Evolutionary conservation across 2,113 vertebrate species (phyloP), one percentile per base, ranked within the genome.

Genomic region (Cebus imitator): DNA sequence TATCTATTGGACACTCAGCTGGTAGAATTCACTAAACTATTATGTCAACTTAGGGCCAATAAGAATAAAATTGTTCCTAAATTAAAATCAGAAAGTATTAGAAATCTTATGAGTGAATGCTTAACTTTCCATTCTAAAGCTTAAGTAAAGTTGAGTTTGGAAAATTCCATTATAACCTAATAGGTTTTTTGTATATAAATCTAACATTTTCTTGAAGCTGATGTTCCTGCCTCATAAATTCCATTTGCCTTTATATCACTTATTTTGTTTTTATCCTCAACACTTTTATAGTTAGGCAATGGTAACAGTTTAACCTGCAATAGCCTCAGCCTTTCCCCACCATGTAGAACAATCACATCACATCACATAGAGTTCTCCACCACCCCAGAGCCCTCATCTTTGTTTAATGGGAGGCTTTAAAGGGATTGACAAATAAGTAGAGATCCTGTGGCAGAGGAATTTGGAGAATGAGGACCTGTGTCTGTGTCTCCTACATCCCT

Each of bases 71-170:
- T 16, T 95, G 12, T 87, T 94, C 30, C 30, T 80, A 94, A 55
- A 37, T 95, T 96, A 85, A 55, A 97, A 92, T 58, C n/a, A 79
- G 18, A 78, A 93, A 48, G 14, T 55, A 61, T 50, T 92, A 70
- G 84, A 76, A 66, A 75, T 14, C 27, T 50, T 40, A 91, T 91
- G 25, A 73, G 32, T 27, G 86, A 79, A 90, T 90, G 43, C 7
- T 96, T 93, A 55, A 94, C 96, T 52, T 13, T 6, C 5, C 2
- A 32, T 13, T 95, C 35, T 92, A 82, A 94, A 88, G 81, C 45
- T 87, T 91, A 94, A 87, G 40, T 55, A 72, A 83, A 72, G n/a
- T 80, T 81, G 57, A 80, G 27, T 64, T 93, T n/a, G 48, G 37
- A 80, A 57, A 55, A 96, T 78, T 57, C 13, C 5, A 12, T 92